Conservation (phyloP, 2,888 invertebrate genomes). For the Lepetodrilus schrolli region DNA sequence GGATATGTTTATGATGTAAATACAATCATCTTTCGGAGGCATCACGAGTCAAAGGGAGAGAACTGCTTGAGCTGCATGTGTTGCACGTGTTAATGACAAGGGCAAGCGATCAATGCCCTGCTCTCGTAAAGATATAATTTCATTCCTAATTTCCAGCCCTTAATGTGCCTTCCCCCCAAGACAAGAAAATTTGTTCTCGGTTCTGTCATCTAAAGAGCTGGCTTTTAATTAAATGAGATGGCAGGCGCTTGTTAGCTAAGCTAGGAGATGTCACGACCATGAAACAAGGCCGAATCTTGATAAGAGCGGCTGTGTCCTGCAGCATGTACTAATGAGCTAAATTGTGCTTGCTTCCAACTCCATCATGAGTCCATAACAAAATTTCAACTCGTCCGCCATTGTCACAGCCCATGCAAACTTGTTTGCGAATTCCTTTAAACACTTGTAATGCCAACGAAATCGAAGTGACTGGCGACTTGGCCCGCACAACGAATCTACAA, state of each 20-base stretch:
- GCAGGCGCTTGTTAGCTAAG: slow-evolving; percentile 19
- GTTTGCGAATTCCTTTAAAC: slow-evolving; percentile 27
- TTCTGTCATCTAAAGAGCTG: slow-evolving; percentile 30
- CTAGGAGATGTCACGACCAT: slow-evolving; percentile 24
- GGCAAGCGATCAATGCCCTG: slow-evolving; percentile 35
- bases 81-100: slow-evolving; percentile 33
- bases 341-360: slow-evolving; percentile 10
- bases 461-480: slow-evolving; percentile 16
- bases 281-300: slow-evolving; percentile 4
- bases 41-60: slow-evolving; percentile 11
- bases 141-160: slow-evolving; percentile 40
- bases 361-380: slow-evolving; percentile 12
- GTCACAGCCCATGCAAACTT: slow-evolving; percentile 19
- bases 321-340: slow-evolving; percentile 24
- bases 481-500: slow-evolving; percentile 6
- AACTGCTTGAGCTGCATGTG: not conserved
- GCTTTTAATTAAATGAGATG: slow-evolving; percentile 35
- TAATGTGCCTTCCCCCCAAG: slow-evolving; percentile 39
- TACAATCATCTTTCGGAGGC: not conserved
- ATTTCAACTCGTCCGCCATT: not conserved
- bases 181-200: slow-evolving; percentile 35
- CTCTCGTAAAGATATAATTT: slow-evolving; percentile 43
- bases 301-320: not conserved
- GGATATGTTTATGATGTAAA: slow-evolving; percentile 23
- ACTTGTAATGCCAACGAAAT: slow-evolving; percentile 21